phyloP scores from a whole-genome alignment of 2,797 vertebrate species.

The Phalanger gymnotis region DNA sequence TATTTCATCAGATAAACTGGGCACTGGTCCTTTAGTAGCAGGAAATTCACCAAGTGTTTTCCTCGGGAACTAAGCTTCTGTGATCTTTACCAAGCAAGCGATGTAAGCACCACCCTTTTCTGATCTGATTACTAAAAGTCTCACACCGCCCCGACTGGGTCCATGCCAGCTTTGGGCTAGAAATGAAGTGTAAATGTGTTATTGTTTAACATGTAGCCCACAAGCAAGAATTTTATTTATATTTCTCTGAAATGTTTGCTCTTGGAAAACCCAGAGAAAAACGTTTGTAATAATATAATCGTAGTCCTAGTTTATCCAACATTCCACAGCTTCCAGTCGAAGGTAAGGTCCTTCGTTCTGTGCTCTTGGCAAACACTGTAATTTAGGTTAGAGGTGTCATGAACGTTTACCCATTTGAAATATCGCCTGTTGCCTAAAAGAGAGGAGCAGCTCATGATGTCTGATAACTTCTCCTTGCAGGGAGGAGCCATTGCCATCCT shows the following conservation, averaged over 20 bases:
- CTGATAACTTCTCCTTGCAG: slow-evolving; percentile 83
- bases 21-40: neutral
- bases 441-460: neutral
- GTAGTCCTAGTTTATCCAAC: slow-evolving; percentile 62
- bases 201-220: slow-evolving; percentile 42
- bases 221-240: slow-evolving; percentile 45
- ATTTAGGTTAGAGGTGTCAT: neutral
- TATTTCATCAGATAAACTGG: slow-evolving; percentile 62
- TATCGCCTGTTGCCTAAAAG: accelerated
- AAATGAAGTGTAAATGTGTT: slow-evolving; percentile 35
- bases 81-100: slow-evolving; percentile 42
- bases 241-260: slow-evolving; percentile 35
- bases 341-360: neutral
- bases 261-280: slow-evolving; percentile 7
- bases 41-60: slow-evolving; percentile 61
- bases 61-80: slow-evolving; percentile 71
- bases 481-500: slow-evolving; percentile 96
- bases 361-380: neutral
- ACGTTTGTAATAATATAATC: slow-evolving; percentile 19
- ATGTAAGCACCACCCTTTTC: neutral
- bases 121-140: neutral
- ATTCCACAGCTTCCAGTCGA: accelerated
- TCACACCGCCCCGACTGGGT: neutral
- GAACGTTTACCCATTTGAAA: neutral
- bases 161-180: slow-evolving; percentile 41